Conservation (phyloP, 2,113 vertebrate species). For the Python bivittatus region DNA sequence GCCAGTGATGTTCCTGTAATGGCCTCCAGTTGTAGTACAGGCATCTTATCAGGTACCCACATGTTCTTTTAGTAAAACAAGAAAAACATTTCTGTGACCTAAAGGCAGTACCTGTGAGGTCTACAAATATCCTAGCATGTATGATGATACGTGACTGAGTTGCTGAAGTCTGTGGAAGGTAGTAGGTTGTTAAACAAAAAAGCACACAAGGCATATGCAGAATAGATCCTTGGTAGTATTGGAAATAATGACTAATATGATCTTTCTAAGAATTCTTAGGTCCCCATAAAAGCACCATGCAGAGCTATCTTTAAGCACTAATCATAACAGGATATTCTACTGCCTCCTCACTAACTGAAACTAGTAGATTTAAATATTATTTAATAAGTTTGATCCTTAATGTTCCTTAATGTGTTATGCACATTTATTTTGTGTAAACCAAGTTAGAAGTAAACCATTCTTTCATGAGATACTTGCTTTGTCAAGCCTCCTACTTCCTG, state of each 20-base stretch:
- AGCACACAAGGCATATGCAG: not conserved
- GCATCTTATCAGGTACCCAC: not conserved
- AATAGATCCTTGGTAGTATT: not conserved
- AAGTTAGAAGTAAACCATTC: too few species aligned
- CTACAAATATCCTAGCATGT: not conserved
- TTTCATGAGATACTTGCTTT: not conserved
- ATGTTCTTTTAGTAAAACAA: not conserved
- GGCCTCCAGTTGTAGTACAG: not conserved
- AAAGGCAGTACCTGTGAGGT: not conserved
- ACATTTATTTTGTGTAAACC: not conserved
- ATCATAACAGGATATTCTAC: not conserved
- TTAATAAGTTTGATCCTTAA: not conserved
- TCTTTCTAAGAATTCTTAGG: not conserved
- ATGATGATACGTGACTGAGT: not conserved
- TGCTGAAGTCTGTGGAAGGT: not conserved
- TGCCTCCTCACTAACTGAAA: not conserved
- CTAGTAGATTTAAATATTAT: not conserved
- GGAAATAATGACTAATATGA: not conserved
- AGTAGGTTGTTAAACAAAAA: not conserved
- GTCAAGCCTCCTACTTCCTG: not conserved
- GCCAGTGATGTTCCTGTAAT: not conserved
- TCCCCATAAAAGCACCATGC: not conserved
- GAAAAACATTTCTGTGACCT: not conserved
- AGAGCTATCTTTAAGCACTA: not conserved
- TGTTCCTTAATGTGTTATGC: not conserved